Evolutionary conservation across 2,113 vertebrate species (phyloP), one percentile per base, ranked within the genome.

Genomic region (Anguilla japonica): DNA sequence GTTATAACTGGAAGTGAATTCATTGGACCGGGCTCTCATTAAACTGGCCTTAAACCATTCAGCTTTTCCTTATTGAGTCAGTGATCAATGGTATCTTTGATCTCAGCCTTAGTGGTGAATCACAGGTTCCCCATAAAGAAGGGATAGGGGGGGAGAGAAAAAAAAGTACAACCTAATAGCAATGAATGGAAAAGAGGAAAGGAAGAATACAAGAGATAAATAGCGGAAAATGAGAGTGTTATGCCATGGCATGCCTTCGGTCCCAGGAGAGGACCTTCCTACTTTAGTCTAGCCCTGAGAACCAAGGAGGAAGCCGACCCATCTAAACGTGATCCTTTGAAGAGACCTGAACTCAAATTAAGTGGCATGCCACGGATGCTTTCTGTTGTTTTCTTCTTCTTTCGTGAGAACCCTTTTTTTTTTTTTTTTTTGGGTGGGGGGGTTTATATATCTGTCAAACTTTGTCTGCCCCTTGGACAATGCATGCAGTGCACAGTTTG

Each of bases 211-310:
- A 90, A 93, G 91, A 89, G 93, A 92, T 94, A 94, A 94, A 92
- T 92, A 93, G 94, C 92, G 91, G 93, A 94, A 94, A 94, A 93
- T 89, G 89, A 92, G 93, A 91, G 93, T 91, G 93, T 94, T 92
- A 90, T 91, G 92, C 88, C 87, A 90, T 87, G 93, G 93, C 89
- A 95, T 95, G 94, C 95, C 94, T 95, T 94, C 86, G 89, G 93
- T 95, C 95, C 94, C 95, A 92, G 90, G 94, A 94, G 94, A 94
- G 94, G 90, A 88, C 83, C 92, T 92, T 93, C 91, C 91, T 92
- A 91, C 93, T 91, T 89, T 85, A 75, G 86, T 91, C 92, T 90
- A 90, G 90, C 92, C 91, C 91, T 91, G 91, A 94, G 94, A 94
- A 94, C 89, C 84, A 87, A 91, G 91, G 92, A 85, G 86, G 89